Conservation (phyloP, 1,140 invertebrate genomes). For the Fopius arisanus region DNA sequence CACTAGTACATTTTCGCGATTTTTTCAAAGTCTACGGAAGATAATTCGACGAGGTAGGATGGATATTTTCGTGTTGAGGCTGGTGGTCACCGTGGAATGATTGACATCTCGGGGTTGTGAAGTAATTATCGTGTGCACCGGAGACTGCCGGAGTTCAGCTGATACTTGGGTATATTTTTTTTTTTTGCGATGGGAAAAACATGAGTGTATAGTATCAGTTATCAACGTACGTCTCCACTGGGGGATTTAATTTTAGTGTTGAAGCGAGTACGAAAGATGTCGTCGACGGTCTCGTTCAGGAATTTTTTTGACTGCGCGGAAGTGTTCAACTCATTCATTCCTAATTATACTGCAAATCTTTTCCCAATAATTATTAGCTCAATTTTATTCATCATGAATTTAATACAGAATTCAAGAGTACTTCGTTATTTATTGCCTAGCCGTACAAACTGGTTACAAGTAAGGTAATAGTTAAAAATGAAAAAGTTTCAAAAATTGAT, state of each 20-base stretch:
- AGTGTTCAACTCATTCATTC: no score
- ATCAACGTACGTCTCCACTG: not conserved
- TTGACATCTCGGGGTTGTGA: not conserved
- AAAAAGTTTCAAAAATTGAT: no score
- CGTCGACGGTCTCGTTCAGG: no score
- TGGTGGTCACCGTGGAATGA: not conserved
- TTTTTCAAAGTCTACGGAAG: not conserved
- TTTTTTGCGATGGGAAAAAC: not conserved
- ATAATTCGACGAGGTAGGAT: not conserved
- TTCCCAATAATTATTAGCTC: no score
- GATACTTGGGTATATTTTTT: slow-evolving; percentile 3
- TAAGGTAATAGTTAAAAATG: no score
- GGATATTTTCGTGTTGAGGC: not conserved
- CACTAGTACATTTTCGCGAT: not conserved
- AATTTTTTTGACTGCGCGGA: no score
- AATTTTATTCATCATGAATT: no score
- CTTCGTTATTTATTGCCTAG: no score
- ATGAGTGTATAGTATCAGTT: not conserved
- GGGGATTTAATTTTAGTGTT: not conserved
- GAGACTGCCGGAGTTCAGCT: not conserved
- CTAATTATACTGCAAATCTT: no score
- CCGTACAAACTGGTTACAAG: no score
- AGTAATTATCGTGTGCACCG: not conserved
- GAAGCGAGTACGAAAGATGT: no score
- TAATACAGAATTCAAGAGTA: no score